Evolutionary conservation across 2,113 vertebrate genomes (phyloP), one percentile per base, ranked within the genome.

Genomic region (Sinosuthora webbiana): DNA sequence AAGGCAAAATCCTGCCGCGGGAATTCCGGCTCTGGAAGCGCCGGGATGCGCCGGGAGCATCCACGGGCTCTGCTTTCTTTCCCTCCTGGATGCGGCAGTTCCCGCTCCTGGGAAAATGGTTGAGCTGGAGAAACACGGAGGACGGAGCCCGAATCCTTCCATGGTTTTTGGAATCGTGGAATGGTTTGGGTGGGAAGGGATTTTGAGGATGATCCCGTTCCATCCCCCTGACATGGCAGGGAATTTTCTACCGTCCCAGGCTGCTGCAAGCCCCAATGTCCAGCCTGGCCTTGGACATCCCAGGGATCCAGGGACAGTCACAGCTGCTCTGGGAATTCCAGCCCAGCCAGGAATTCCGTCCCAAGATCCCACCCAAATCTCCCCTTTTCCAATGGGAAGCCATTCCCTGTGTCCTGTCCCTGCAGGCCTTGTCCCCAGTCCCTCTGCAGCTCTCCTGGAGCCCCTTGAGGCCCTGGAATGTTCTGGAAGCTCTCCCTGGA

Each of bases 211-310:
- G 7, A 23, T 41, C 24, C 2, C 35, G 22, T 23, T 60, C 23
- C 65, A 69, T 25, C 27, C 21, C 8, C 22, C 49, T 15, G 22
- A 13, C 30, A 20, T 42, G 37, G 27, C 56, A 33, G 49, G 49
- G 69, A 65, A 56, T 1, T 9, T 56, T 1, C 41, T 28, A 6
- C 19, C 0, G 0, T 49, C 30, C 50, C 69, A 56, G n/a, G 5
- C 0, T 21, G 23, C 9, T 68, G 42, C 67, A 4, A 55, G 2
- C 37, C 37, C 5, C 42, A 42, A 15, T 20, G 21, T 44, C 77
- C 65, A 83, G 0, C 31, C 44, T 15, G 15, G 6, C 21, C 49
- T 39, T 21, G 69, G 82, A 0, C 41, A 55, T 4, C 0, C 3
- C 68, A 63, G 56, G 67, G 67, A 37, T 52, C 7, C 81, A 53